Base-by-base conservation (phyloP, 2,888 invertebrate genomes). In the Helobdella robusta region DNA sequence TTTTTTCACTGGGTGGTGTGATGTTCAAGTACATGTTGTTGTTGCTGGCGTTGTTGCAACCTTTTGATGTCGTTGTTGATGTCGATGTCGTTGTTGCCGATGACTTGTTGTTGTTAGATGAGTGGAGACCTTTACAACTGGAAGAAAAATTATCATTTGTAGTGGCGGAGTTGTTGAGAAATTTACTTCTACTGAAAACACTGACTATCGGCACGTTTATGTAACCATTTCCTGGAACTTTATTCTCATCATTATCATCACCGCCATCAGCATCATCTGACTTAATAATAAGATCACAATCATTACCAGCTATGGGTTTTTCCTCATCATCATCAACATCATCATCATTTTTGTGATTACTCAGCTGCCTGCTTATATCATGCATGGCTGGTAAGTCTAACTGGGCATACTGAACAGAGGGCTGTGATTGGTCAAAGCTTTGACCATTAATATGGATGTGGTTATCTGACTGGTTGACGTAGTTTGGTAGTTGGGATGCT, bases 331-430 rank as follows among this genome's bases (percentile, higher is more conserved):
- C n/a, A n/a, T 40, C n/a, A 15, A 15, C n/a, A 40, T 40, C n/a
- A 15, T 15, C 11, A 40, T 40, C n/a, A 40, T 40, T 40, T 11
- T 40, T 40, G 44, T 40, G 11, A n/a, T n/a, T n/a, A 40, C n/a
- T n/a, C 11, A 40, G n/a, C n/a, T 11, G n/a, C 11, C 44, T 40
- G n/a, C n/a, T 40, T 40, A n/a, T 11, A n/a, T 40, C 11, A 11
- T 40, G 44, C 11, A 40, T 15, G n/a, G 11, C 11, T 15, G 11
- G 11, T 40, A 40, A 15, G 44, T n/a, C n/a, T 40, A 40, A 40
- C 34, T 62, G 62, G 20, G 62, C 62, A 35, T 62, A 62, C 30
- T 50, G 62, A n/a, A 46, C 46, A 2, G 60, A n/a, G 30, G 60
- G 11, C 1, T 15, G 5, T 11, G 44, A 11, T 11, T 48, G 44